A percentile compares a stretch with the other conserved stretches of the same genome.
phyloP scores from a whole-genome alignment of 2,888 invertebrate genomes.

The Teleogryllus oceanicus region DNA sequence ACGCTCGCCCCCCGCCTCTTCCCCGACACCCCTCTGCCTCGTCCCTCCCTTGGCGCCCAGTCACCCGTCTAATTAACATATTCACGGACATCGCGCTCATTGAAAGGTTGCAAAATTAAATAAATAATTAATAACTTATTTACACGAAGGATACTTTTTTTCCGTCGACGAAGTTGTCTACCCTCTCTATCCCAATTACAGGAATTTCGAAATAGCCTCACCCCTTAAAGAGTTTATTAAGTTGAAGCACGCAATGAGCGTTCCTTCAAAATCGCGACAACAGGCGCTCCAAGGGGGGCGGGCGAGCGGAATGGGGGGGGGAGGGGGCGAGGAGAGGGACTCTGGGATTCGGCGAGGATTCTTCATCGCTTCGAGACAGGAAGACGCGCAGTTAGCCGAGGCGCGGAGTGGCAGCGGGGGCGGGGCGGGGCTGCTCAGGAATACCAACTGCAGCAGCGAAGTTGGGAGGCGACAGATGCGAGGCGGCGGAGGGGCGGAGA shows the following conservation, averaged over 20 bases:
- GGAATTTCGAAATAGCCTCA: not conserved
- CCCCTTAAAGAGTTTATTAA: not conserved
- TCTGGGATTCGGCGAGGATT: not conserved
- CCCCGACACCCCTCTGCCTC: too few species aligned
- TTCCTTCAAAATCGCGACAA: not conserved
- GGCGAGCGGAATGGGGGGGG: not conserved
- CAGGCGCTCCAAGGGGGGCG: not conserved
- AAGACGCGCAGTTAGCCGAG: not conserved
- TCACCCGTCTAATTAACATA: constrained; percentile 18
- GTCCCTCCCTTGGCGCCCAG: not conserved
- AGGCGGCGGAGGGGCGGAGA: not conserved
- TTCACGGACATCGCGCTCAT: constrained; percentile 18
- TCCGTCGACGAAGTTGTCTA: not conserved
- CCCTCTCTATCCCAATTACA: constrained; percentile 9
- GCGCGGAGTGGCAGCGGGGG: not conserved
- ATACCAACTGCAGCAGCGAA: not conserved
- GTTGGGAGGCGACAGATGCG: not conserved
- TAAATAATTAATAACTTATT: constrained; percentile 18
- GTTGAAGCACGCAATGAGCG: constrained; percentile 7
- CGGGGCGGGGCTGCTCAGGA: not conserved
- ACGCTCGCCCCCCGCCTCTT: not conserved
- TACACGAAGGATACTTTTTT: constrained; percentile 4
- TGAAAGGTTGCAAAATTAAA: constrained; percentile 1
- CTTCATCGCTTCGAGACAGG: too few species aligned
- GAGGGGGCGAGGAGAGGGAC: not conserved